These are phyloP conservation scores for Helicoverpa assulta DNA, from an alignment of 2,888 invertebrate species.

Conservation along the genomic window DNA sequence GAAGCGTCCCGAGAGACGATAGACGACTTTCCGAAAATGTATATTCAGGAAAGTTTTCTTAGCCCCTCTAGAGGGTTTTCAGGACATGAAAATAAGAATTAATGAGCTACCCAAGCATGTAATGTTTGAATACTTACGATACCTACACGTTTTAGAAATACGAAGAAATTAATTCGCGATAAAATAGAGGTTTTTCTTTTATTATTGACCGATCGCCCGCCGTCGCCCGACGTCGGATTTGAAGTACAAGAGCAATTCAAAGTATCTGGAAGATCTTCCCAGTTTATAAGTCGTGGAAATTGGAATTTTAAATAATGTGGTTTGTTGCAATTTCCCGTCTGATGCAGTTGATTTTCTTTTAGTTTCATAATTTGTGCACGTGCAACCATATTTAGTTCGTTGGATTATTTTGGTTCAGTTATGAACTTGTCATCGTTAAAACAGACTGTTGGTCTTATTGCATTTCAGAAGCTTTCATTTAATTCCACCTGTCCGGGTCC, in stretches of 20 bases:
- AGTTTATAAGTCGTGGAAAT: constrained; percentile 1
- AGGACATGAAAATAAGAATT: constrained; percentile 41
- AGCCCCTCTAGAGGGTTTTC: constrained; percentile 25
- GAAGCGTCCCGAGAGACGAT: constrained; percentile 10
- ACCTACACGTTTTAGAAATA: constrained; percentile 23
- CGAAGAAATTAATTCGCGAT: neutral
- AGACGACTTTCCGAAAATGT: constrained; percentile 30
- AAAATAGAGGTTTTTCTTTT: neutral
- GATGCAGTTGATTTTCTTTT: constrained; percentile 13
- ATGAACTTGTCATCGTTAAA: too few relatives aligned
- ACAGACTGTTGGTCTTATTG: too few relatives aligned
- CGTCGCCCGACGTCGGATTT: neutral
- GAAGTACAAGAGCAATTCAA: constrained; percentile 4
- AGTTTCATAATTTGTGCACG: neutral
- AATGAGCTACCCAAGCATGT: constrained; percentile 36
- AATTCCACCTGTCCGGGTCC: too few relatives aligned
- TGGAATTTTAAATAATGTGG: constrained; percentile 14
- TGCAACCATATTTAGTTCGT: neutral
- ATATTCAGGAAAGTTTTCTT: constrained; percentile 40
- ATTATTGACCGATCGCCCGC: neutral
- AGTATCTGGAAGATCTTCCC: neutral
- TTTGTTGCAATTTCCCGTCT: constrained; percentile 14
- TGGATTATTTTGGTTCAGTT: neutral
- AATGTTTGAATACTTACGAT: constrained; percentile 22
- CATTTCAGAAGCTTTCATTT: too few relatives aligned